Percentiles rank a stretch among this genome's conserved stretches.
phyloP scores from a whole-genome alignment of 2,797 vertebrate species.

The Carapus acus region DNA sequence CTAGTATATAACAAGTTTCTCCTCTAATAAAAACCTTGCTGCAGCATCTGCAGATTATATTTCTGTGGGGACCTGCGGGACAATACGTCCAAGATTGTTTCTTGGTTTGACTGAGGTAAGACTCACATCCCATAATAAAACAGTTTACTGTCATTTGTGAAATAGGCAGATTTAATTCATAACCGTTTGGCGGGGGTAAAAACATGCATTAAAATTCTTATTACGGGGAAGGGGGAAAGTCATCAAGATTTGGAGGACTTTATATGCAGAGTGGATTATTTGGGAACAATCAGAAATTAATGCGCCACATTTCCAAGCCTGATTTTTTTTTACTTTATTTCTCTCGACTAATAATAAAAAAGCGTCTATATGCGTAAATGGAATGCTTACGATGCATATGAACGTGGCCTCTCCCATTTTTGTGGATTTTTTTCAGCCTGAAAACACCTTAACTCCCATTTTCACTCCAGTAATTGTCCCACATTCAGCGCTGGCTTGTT shows the following conservation, averaged over 20 bases:
- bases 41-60: slow-evolving; percentile 30
- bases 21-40: slow-evolving; percentile 34
- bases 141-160: slow-evolving; percentile 43
- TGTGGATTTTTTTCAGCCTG: slow-evolving; percentile 8
- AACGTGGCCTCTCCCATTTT: slow-evolving; percentile 21
- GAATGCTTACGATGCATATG: slow-evolving; percentile 19
- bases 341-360: slow-evolving; percentile 10
- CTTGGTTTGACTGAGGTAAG: slow-evolving; percentile 34
- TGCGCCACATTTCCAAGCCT: slow-evolving; percentile 32
- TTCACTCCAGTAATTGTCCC: slow-evolving; percentile 4
- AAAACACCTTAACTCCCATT: slow-evolving; percentile 9
- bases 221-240: slow-evolving; percentile 20
- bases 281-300: slow-evolving; percentile 37
- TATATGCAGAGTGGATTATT: slow-evolving; percentile 23
- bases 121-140: slow-evolving; percentile 37
- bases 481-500: slow-evolving; percentile 11
- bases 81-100: slow-evolving; percentile 30
- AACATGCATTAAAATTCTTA: slow-evolving; percentile 45
- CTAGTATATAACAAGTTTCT: slow-evolving; percentile 30
- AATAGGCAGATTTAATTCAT: slow-evolving; percentile 29
- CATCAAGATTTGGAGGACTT: slow-evolving; percentile 23
- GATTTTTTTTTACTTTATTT: slow-evolving; percentile 32
- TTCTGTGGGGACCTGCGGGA: slow-evolving; percentile 30
- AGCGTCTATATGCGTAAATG: slow-evolving; percentile 9
- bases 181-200: slow-evolving; percentile 22